These are phyloP conservation scores for Chymomyza fuscimana DNA, from an alignment of 2,888 invertebrate genomes.

Conservation along the genomic window DNA sequence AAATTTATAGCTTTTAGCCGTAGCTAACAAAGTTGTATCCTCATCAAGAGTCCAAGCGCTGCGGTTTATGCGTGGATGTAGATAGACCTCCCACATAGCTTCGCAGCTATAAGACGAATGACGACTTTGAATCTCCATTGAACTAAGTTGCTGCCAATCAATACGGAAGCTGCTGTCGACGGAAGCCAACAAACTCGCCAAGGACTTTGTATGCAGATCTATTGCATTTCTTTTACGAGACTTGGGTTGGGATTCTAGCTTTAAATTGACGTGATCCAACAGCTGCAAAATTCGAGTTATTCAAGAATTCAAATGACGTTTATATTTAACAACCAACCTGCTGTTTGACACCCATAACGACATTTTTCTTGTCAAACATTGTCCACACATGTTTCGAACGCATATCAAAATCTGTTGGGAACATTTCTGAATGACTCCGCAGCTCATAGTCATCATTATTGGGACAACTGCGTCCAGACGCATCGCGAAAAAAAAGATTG, in stretches of 20 bases:
- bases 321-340: slow-evolving; percentile 60
- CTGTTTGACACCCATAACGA: slow-evolving; percentile 81
- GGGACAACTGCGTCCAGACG: slow-evolving; percentile 81
- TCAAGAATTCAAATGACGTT: slow-evolving; percentile 19
- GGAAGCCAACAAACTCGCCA: slow-evolving; percentile 45
- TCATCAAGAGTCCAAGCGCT: slow-evolving; percentile 81
- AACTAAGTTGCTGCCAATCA: slow-evolving; percentile 77
- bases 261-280: slow-evolving; percentile 39
- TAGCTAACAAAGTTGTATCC: slow-evolving; percentile 78
- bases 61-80: slow-evolving; percentile 86
- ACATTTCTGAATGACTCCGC: slow-evolving; percentile 77
- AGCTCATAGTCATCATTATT: slow-evolving; percentile 83
- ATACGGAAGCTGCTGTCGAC: slow-evolving; percentile 66
- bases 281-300: slow-evolving; percentile 35
- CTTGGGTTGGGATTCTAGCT: slow-evolving; percentile 4
- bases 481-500: slow-evolving; percentile 84
- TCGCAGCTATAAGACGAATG: slow-evolving; percentile 84
- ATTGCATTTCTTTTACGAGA: slow-evolving; percentile 27
- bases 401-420: slow-evolving; percentile 80
- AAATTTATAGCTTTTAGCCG: slow-evolving; percentile 79
- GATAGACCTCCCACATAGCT: slow-evolving; percentile 86
- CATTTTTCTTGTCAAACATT: slow-evolving; percentile 81
- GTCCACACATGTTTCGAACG: slow-evolving; percentile 82
- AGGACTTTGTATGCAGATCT: slow-evolving; percentile 43
- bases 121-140: slow-evolving; percentile 79